phyloP scores from a whole-genome alignment of 2,797 vertebrate species.

The Pseudocheirus occidentalis region DNA sequence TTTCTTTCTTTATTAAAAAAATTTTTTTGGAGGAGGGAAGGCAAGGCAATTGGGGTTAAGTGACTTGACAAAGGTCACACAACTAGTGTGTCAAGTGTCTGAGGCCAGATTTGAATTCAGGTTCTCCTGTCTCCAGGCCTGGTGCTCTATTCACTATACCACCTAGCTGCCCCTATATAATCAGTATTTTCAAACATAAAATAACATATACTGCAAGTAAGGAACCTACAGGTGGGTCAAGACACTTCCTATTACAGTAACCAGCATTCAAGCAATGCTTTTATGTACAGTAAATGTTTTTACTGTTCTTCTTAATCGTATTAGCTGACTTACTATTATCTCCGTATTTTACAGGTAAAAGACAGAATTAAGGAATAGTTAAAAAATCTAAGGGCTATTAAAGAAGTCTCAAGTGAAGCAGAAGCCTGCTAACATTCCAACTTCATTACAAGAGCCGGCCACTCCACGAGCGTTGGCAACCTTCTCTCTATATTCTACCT shows the following conservation, averaged over 20 bases:
- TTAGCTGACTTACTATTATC: not conserved
- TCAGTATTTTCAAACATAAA: not conserved
- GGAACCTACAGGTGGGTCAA: not conserved
- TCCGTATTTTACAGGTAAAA: conserved; percentile 1
- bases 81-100: too few species aligned
- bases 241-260: not conserved
- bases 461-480: conserved; percentile 68
- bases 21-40: too few species aligned
- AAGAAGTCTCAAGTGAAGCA: conserved; percentile 16
- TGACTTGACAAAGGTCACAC: too few species aligned
- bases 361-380: conserved; percentile 21
- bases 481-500: conserved; percentile 65
- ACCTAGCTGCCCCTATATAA: too few species aligned
- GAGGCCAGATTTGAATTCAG: too few species aligned
- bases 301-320: not conserved
- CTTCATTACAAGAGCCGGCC: conserved; percentile 9
- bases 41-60: too few species aligned
- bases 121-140: too few species aligned
- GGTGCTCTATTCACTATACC: too few species aligned
- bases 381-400: conserved; percentile 31
- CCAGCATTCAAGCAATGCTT: not conserved
- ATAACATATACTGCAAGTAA: not conserved
- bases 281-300: not conserved
- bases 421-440: conserved; percentile 35
- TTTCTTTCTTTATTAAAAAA: too few species aligned